These are phyloP conservation scores for Tautogolabrus adspersus DNA, from an alignment of 2,113 vertebrate species.

Conservation along the genomic window DNA sequence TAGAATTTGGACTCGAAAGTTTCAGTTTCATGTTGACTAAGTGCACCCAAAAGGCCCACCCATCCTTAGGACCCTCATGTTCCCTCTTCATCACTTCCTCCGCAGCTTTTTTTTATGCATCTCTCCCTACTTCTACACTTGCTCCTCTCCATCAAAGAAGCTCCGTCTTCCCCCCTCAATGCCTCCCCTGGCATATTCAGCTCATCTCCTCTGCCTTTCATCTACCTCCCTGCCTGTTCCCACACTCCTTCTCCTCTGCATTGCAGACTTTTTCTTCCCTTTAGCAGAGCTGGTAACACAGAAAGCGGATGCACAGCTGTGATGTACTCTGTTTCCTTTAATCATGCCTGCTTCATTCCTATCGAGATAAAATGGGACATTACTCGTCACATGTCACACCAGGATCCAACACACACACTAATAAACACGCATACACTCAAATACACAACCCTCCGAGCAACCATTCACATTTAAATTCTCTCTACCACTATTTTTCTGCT, in stretches of 20 bases:
- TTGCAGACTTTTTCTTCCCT: slow-evolving; percentile 62
- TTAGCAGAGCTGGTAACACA: slow-evolving; percentile 30
- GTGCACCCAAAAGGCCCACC: slow-evolving; percentile 25
- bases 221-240: slow-evolving; percentile 60
- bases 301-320: slow-evolving; percentile 24
- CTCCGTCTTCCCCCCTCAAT: slow-evolving; percentile 32
- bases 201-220: slow-evolving; percentile 69
- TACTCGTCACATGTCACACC: slow-evolving; percentile 42
- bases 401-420: slow-evolving; percentile 9
- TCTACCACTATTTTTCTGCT: not conserved
- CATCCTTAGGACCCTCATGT: slow-evolving; percentile 10
- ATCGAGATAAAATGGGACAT: slow-evolving; percentile 58
- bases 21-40: slow-evolving; percentile 16
- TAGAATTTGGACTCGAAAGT: slow-evolving; percentile 8
- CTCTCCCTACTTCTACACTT: slow-evolving; percentile 4
- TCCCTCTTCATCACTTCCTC: slow-evolving; percentile 21
- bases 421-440: slow-evolving; percentile 16
- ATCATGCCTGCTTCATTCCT: slow-evolving; percentile 53
- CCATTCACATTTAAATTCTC: slow-evolving; percentile 46
- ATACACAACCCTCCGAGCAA: slow-evolving; percentile 15
- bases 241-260: slow-evolving; percentile 65
- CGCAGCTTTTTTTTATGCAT: slow-evolving; percentile 17
- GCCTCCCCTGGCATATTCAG: slow-evolving; percentile 54
- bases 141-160: slow-evolving; percentile 49
- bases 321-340: slow-evolving; percentile 46